Evolutionary conservation across 2,888 invertebrate species (phyloP).

Genomic region (Drosophila paramelanica): DNA sequence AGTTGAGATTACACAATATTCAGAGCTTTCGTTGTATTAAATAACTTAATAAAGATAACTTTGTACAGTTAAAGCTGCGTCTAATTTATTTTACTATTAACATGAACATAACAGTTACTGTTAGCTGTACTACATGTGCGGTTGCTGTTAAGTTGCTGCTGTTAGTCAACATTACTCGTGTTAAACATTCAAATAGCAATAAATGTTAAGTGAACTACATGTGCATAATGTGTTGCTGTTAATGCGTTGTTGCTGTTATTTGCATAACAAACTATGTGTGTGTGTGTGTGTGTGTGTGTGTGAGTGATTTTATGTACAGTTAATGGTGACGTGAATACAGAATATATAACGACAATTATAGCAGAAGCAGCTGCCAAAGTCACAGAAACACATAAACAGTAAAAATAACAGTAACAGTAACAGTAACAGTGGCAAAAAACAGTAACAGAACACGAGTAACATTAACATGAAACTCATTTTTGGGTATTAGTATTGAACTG

Average conservation of each 20-base stretch:
- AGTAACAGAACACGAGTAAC: constrained; percentile 40
- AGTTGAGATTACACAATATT: constrained; percentile 15
- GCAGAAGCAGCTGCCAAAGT: constrained; percentile 16
- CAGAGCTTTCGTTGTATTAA: constrained; percentile 44
- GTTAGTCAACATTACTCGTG: constrained; percentile 3
- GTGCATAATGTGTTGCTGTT: constrained; percentile 6
- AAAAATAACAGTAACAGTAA: constrained; percentile 14
- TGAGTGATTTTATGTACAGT: constrained; percentile 9
- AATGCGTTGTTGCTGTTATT: background rate
- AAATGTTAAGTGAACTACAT: constrained; percentile 11
- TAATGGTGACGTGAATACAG: constrained; percentile 16
- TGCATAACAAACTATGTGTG: background rate
- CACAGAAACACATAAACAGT: background rate
- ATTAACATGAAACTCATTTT: constrained; percentile 22
- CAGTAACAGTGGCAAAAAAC: constrained; percentile 8
- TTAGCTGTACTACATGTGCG: constrained; percentile 30
- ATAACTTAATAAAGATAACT: constrained; percentile 9
- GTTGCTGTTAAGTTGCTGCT: constrained; percentile 3
- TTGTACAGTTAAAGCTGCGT: constrained; percentile 9
- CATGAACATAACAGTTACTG: constrained; percentile 25
- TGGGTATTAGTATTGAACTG: constrained; percentile 15
- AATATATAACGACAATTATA: constrained; percentile 4
- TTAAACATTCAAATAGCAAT: background rate
- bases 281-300: constrained; percentile 2
- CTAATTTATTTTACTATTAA: too few relatives aligned